A percentile compares a stretch with the other conserved stretches of the same genome.
Conservation (phyloP, 2,113 vertebrate genomes). For the Ptilonorhynchus violaceus region DNA sequence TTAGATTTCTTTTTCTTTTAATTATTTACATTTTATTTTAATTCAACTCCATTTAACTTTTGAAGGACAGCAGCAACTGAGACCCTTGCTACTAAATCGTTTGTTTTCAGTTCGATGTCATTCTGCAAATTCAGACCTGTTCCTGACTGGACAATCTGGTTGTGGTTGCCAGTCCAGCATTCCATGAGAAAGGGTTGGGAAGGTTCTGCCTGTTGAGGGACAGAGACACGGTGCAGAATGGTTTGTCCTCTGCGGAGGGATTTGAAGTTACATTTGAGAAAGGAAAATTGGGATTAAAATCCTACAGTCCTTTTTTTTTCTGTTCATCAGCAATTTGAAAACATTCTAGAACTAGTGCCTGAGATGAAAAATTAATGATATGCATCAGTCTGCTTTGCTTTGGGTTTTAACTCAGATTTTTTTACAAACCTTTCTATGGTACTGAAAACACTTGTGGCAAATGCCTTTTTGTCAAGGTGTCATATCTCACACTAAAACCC, state of each 20-base stretch:
- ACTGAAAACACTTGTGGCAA: neutral
- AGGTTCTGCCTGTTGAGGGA: neutral
- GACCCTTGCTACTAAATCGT: neutral
- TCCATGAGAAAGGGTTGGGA: neutral
- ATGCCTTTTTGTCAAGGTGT: neutral
- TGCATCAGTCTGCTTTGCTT: neutral
- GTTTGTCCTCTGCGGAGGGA: neutral
- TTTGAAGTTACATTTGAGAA: neutral
- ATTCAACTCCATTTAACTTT: neutral
- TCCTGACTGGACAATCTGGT: neutral
- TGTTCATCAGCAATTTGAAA: neutral
- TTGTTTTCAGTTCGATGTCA: neutral
- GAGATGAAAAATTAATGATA: neutral
- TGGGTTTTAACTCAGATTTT: rapidly evolving
- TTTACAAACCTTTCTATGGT: neutral
- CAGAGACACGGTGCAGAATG: neutral
- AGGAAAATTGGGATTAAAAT: neutral
- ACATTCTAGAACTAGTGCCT: neutral
- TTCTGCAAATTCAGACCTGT: neutral
- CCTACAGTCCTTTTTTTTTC: neutral
- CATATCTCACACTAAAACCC: neutral
- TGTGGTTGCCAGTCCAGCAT: neutral
- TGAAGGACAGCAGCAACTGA: neutral
- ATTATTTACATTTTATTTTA: neutral
- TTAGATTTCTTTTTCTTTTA: neutral